A percentile compares a stretch with the other conserved stretches of the same genome.
Conservation (phyloP, 2,797 vertebrate species). For the Sciurus carolinensis region DNA sequence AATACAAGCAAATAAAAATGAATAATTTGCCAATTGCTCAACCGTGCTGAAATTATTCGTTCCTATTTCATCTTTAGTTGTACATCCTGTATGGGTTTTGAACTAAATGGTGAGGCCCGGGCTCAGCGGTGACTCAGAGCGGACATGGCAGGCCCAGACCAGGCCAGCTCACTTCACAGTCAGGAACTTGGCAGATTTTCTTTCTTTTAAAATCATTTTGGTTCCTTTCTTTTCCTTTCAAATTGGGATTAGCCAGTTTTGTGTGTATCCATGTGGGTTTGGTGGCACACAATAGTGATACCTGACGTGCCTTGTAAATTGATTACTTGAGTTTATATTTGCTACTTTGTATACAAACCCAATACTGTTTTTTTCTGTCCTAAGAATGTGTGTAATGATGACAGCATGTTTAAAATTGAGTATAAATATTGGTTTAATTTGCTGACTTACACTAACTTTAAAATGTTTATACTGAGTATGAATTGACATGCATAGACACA, state of each 20-base stretch:
- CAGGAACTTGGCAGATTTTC: not conserved
- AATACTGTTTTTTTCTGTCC: constrained; percentile 19
- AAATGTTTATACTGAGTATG: constrained; percentile 21
- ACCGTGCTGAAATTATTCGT: not conserved
- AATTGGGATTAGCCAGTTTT: not conserved
- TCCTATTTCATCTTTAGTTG: constrained; percentile 9
- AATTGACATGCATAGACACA: constrained; percentile 23
- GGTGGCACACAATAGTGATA: not conserved
- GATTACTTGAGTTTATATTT: constrained; percentile 61
- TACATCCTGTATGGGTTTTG: not conserved
- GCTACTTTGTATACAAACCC: constrained; percentile 57
- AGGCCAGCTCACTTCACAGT: not conserved
- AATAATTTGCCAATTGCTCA: not conserved
- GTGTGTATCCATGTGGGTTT: not conserved
- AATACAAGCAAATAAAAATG: constrained; percentile 56
- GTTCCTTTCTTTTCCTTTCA: not conserved
- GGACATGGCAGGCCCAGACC: not conserved
- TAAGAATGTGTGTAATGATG: not conserved
- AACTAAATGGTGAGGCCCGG: not conserved
- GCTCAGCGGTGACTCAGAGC: not conserved
- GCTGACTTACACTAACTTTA: constrained; percentile 52
- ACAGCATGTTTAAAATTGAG: constrained; percentile 62
- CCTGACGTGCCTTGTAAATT: constrained; percentile 19
- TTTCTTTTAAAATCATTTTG: not conserved
- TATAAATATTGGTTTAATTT: constrained; percentile 65